phyloP scores from a whole-genome alignment of 2,113 vertebrate species.

The Epinephelus fuscoguttatus region DNA sequence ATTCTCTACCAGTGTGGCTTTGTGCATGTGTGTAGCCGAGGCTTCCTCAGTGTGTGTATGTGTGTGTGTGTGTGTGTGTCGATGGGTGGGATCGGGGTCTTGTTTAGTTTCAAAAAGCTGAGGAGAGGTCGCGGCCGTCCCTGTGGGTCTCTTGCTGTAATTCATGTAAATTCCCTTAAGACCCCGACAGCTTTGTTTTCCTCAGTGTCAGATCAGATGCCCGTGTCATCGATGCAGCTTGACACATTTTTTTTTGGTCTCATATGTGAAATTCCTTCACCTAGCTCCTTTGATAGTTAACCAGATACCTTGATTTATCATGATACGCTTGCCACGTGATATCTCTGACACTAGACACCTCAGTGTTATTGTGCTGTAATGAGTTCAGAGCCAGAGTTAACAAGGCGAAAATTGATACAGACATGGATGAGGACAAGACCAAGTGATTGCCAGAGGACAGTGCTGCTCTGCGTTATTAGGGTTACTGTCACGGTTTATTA shows the following conservation, averaged over 20 bases:
- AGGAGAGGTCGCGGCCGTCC: slow-evolving; percentile 67
- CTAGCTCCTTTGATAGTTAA: slow-evolving; percentile 19
- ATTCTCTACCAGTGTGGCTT: slow-evolving; percentile 64
- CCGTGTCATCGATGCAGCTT: slow-evolving; percentile 31
- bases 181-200: slow-evolving; percentile 69
- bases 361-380: slow-evolving; percentile 4
- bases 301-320: slow-evolving; percentile 15
- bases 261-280: slow-evolving; percentile 28
- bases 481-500: slow-evolving; percentile 26
- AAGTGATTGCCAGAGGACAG: slow-evolving; percentile 29
- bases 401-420: slow-evolving; percentile 32
- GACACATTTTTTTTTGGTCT: neutral
- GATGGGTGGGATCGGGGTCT: slow-evolving; percentile 66
- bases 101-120: slow-evolving; percentile 78
- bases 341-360: slow-evolving; percentile 30
- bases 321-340: slow-evolving; percentile 39
- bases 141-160: slow-evolving; percentile 77
- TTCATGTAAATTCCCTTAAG: slow-evolving; percentile 83
- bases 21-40: slow-evolving; percentile 22
- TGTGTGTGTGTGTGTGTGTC: slow-evolving; percentile 53
- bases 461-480: slow-evolving; percentile 15
- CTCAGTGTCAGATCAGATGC: slow-evolving; percentile 50
- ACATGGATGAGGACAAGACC: slow-evolving; percentile 7
- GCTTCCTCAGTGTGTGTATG: slow-evolving; percentile 17
- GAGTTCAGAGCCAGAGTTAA: slow-evolving; percentile 61